Evolutionary conservation across 2,888 invertebrate species (phyloP).

Genomic region (Piscicola geometra): DNA sequence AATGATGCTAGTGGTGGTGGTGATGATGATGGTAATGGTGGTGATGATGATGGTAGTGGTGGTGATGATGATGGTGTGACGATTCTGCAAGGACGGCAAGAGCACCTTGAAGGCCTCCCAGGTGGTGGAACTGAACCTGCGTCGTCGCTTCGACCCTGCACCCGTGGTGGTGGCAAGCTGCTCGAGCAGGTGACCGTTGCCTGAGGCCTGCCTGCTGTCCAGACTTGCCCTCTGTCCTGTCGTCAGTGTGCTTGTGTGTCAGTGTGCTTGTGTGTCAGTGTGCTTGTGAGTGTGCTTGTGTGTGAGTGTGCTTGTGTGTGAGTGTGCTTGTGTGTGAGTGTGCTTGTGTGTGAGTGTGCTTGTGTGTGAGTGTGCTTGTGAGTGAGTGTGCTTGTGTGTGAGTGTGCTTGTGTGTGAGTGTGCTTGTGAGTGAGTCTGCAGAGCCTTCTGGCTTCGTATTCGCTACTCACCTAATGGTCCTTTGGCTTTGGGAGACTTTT

Average conservation of each 20-base stretch:
- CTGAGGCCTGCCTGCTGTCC: not conserved
- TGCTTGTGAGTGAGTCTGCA: too few relatives aligned
- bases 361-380: too few relatives aligned
- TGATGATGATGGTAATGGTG: too few relatives aligned
- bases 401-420: too few relatives aligned
- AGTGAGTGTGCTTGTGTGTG: too few relatives aligned
- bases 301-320: too few relatives aligned
- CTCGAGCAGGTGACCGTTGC: not conserved
- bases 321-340: too few relatives aligned
- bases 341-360: too few relatives aligned
- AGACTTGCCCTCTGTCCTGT: not conserved
- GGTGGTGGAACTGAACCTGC: constrained; percentile 29
- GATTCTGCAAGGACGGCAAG: not conserved
- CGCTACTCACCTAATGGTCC: too few relatives aligned
- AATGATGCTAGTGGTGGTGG: too few relatives aligned
- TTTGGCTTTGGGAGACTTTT: not conserved
- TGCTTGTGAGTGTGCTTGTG: not conserved
- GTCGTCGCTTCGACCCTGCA: not conserved
- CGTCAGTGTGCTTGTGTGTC: not conserved
- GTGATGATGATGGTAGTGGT: constrained; percentile 3
- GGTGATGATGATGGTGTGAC: not conserved
- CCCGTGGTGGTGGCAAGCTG: not conserved
- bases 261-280: not conserved
- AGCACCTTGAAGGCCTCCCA: constrained; percentile 45
- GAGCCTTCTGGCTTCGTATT: too few relatives aligned